phyloP scores from a whole-genome alignment of 2,888 invertebrate species.

The Lycia hirtaria region DNA sequence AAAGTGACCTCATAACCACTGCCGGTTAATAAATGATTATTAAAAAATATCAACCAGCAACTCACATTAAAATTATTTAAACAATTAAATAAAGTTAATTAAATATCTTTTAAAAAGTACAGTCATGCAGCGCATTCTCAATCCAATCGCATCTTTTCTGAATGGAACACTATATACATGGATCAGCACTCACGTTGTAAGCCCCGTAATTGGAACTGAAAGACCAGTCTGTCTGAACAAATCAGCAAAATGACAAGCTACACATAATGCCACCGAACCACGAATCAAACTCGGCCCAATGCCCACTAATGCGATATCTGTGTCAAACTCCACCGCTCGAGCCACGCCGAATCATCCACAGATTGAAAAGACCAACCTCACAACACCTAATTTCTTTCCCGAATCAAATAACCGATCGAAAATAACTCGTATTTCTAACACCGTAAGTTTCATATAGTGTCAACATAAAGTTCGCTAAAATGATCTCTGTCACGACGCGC shows the following conservation, averaged over 20 bases:
- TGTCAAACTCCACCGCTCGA: background rate
- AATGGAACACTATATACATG: background rate
- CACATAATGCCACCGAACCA: conserved; percentile 9
- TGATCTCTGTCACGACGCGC: conserved; percentile 26
- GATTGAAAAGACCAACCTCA: background rate
- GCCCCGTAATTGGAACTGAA: conserved; percentile 2
- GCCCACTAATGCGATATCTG: conserved; percentile 24
- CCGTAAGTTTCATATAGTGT: conserved; percentile 1
- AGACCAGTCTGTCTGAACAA: background rate
- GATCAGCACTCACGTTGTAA: background rate
- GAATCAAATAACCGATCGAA: conserved; percentile 5
- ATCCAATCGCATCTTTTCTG: too few relatives aligned
- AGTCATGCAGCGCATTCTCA: too few relatives aligned
- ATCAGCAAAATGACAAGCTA: conserved; percentile 10
- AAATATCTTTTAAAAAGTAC: too few relatives aligned
- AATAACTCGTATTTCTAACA: conserved; percentile 1
- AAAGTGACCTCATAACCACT: too few relatives aligned
- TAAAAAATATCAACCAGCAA: too few relatives aligned
- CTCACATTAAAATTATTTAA: too few relatives aligned
- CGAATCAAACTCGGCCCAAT: conserved; percentile 20
- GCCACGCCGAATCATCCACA: conserved; percentile 14
- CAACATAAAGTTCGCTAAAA: conserved; percentile 15
- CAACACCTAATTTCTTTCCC: conserved; percentile 6
- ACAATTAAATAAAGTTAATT: too few relatives aligned
- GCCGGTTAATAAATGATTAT: too few relatives aligned